These are phyloP conservation scores for Alligator mississippiensis DNA, from an alignment of 2,113 vertebrate species.

Conservation along the genomic window DNA sequence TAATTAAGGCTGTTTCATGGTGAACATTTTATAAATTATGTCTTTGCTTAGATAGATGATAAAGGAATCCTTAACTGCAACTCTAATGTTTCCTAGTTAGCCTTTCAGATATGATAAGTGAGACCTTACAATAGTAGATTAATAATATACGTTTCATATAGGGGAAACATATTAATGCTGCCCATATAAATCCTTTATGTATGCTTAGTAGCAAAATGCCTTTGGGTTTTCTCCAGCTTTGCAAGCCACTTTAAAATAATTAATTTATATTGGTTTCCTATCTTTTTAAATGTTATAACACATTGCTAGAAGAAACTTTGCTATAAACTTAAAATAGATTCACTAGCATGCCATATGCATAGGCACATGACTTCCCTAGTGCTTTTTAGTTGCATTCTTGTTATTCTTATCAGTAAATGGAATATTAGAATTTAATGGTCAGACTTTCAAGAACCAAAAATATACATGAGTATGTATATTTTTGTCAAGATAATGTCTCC, in stretches of 20 bases:
- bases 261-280: background rate
- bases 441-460: background rate
- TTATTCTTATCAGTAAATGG: background rate
- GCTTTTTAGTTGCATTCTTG: background rate
- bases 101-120: background rate
- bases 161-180: background rate
- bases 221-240: background rate
- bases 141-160: background rate
- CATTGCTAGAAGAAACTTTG: background rate
- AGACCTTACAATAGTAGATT: background rate
- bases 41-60: background rate
- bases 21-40: background rate
- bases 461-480: accelerated
- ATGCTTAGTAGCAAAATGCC: background rate
- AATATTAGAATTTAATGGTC: background rate
- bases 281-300: background rate
- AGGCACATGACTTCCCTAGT: background rate
- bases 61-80: background rate
- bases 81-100: background rate
- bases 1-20: background rate
- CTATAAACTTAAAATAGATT: background rate
- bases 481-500: background rate
- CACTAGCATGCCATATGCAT: background rate
- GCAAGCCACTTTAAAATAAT: background rate
- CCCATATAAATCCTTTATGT: background rate